Conservation (phyloP, 1,140 invertebrate genomes). For the Eupristina koningsbergeri region DNA sequence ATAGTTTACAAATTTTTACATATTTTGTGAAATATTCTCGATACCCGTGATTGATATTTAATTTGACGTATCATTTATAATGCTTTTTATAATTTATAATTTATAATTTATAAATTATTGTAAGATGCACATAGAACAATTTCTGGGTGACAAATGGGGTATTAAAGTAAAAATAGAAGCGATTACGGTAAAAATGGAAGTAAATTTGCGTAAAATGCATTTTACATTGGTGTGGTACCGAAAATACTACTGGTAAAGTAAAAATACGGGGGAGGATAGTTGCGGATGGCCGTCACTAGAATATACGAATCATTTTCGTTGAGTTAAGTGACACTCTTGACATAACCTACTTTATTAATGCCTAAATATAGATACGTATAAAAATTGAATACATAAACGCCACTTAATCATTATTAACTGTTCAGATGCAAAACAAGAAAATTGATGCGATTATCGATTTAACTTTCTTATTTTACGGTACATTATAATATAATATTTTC, state of each 20-base stretch:
- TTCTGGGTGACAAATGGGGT: too few relatives aligned
- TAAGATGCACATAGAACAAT: too few relatives aligned
- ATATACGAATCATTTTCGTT: conserved; percentile 28
- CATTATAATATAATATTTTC: not conserved
- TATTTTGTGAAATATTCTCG: too few relatives aligned
- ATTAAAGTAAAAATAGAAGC: too few relatives aligned
- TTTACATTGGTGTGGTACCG: not conserved
- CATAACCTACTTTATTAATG: conserved; percentile 41
- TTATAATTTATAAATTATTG: too few relatives aligned
- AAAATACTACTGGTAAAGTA: not conserved
- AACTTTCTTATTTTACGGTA: conserved; percentile 12
- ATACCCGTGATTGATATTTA: too few relatives aligned
- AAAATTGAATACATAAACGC: conserved; percentile 19
- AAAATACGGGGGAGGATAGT: conserved; percentile 13
- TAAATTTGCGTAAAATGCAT: too few relatives aligned
- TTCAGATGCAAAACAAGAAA: conserved; percentile 19
- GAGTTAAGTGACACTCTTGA: conserved; percentile 7
- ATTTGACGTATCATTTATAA: too few relatives aligned
- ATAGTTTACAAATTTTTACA: too few relatives aligned
- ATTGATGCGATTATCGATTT: not conserved
- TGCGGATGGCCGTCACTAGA: not conserved
- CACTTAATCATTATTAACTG: conserved; percentile 23
- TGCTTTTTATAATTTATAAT: too few relatives aligned
- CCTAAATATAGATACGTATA: conserved; percentile 31
- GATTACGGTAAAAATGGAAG: too few relatives aligned